Evolutionary conservation across 2,113 vertebrate species (phyloP).

Genomic region (Anoura caudifer): DNA sequence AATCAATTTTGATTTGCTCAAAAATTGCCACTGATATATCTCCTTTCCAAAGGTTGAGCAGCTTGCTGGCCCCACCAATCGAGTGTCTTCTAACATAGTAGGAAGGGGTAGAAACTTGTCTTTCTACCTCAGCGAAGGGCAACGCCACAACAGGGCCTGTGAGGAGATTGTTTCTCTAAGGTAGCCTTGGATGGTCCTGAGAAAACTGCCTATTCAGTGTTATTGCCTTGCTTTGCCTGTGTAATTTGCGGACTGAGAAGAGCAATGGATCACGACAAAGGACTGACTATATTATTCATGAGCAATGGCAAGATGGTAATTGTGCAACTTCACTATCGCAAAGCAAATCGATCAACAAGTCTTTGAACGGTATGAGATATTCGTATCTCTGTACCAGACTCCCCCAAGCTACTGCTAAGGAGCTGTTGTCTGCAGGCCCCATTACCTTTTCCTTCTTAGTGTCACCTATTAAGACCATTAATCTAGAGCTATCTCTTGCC

Average conservation of each 20-base stretch:
- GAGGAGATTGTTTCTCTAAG: neutral
- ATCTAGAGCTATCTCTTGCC: neutral
- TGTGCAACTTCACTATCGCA: neutral
- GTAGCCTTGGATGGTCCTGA: neutral
- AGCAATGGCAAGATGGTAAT: neutral
- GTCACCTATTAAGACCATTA: neutral
- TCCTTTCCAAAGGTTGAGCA: neutral
- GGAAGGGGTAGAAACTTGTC: neutral
- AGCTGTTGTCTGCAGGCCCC: neutral
- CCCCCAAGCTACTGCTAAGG: neutral
- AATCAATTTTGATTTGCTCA: neutral
- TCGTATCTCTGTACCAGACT: neutral
- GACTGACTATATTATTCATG: neutral
- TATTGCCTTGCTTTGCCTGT: neutral
- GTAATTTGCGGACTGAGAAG: neutral
- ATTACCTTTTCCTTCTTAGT: neutral
- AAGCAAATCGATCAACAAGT: neutral
- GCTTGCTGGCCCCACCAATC: neutral
- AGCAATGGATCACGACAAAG: neutral
- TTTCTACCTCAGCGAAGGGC: neutral
- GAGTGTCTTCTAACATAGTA: neutral
- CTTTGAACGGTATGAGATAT: neutral
- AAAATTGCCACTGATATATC: neutral
- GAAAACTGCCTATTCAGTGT: neutral
- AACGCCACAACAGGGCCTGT: neutral